A percentile compares a stretch with the other conserved stretches of the same genome.
Conservation (phyloP, 1,140 invertebrate species). For the Danaus plexippus region DNA sequence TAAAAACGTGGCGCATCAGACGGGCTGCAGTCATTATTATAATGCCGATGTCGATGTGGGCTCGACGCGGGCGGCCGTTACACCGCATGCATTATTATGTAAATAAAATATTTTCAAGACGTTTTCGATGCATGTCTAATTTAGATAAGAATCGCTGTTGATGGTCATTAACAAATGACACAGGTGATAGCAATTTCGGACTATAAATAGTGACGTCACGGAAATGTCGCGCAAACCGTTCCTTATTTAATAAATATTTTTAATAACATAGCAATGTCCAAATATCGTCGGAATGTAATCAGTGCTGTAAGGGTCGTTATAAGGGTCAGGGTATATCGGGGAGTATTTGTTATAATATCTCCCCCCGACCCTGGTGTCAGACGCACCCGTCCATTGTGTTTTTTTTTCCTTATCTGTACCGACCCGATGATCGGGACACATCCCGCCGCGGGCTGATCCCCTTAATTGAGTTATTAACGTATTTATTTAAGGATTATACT, state of each 20-base stretch:
- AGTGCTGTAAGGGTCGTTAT: constrained; percentile 44
- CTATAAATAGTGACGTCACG: no score
- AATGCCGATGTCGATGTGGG: constrained; percentile 22
- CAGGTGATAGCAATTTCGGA: no score
- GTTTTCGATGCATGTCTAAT: constrained; percentile 50
- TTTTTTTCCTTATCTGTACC: constrained; percentile 41
- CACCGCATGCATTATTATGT: constrained; percentile 66
- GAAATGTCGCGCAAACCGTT: no score
- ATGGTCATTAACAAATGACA: constrained; percentile 31
- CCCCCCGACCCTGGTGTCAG: constrained; percentile 28
- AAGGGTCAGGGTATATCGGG: constrained; percentile 36
- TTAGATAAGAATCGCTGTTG: constrained; percentile 59
- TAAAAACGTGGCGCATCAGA: constrained; percentile 32
- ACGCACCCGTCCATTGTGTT: constrained; percentile 36
- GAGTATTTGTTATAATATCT: constrained; percentile 35
- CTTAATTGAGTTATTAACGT: constrained; percentile 64
- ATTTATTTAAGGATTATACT: constrained; percentile 46
- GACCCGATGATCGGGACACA: constrained; percentile 11
- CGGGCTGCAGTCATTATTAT: constrained; percentile 43
- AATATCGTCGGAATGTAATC: constrained; percentile 62
- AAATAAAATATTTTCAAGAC: constrained; percentile 50
- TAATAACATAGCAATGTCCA: background rate
- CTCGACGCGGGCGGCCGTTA: constrained; percentile 42
- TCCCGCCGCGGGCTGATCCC: constrained; percentile 41
- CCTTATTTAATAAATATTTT: no score